Evolutionary conservation across 1,140 invertebrate species (phyloP).

Genomic region (Proales similis): DNA sequence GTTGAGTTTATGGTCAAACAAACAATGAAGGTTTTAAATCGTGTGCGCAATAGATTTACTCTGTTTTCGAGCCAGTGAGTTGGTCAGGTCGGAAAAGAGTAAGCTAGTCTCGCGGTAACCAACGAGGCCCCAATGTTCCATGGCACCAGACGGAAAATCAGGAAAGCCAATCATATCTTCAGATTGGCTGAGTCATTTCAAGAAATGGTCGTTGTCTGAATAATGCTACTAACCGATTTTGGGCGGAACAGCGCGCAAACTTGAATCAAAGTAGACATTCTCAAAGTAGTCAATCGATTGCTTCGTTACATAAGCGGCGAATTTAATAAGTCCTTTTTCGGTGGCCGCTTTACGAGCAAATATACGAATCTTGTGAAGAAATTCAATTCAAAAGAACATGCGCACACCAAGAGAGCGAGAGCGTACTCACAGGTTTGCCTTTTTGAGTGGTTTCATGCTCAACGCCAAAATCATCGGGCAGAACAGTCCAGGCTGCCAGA

Average conservation of each 20-base stretch:
- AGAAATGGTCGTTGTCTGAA: neutral
- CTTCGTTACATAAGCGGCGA: slow-evolving; percentile 13
- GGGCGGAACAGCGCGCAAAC: slow-evolving; percentile 1
- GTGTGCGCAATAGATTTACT: too few relatives aligned
- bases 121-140: slow-evolving; percentile 70
- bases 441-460: neutral
- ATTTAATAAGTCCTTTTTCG: slow-evolving; percentile 6
- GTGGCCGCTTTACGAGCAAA: slow-evolving; percentile 22
- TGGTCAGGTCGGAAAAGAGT: slow-evolving; percentile 63
- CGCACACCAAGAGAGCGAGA: too few relatives aligned
- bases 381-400: too few relatives aligned
- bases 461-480: slow-evolving; percentile 23
- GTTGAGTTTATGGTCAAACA: too few relatives aligned
- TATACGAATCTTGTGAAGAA: slow-evolving; percentile 24
- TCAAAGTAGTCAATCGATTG: slow-evolving; percentile 9
- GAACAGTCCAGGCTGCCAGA: slow-evolving; percentile 64
- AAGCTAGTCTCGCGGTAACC: slow-evolving; percentile 45
- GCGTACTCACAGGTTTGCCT: too few relatives aligned
- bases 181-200: neutral
- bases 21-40: too few relatives aligned
- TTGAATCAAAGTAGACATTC: slow-evolving; percentile 2
- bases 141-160: slow-evolving; percentile 56
- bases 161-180: slow-evolving; percentile 20
- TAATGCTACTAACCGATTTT: neutral
- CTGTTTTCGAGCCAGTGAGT: slow-evolving; percentile 69